phyloP scores from a whole-genome alignment of 2,888 invertebrate genomes.

The Cylindroiulus punctatus region DNA sequence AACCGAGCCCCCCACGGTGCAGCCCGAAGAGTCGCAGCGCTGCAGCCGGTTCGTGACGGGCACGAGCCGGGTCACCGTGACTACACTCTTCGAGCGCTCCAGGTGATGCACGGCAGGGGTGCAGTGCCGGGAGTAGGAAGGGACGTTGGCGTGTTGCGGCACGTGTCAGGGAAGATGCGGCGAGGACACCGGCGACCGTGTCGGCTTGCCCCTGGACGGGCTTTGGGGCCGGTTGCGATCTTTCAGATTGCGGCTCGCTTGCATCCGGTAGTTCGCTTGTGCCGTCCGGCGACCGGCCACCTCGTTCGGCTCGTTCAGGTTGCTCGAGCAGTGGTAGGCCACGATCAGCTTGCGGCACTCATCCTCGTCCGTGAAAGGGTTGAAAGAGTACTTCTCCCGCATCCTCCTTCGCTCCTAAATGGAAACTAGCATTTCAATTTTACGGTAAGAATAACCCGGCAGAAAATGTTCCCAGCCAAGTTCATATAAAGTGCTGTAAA shows the following conservation, averaged over 20 bases:
- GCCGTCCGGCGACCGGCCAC: background rate
- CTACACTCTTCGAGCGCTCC: conserved; percentile 48
- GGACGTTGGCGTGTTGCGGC: conserved; percentile 53
- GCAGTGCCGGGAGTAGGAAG: background rate
- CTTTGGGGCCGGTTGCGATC: conserved; percentile 28
- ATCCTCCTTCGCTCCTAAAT: conserved; percentile 83
- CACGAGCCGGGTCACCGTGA: conserved; percentile 38
- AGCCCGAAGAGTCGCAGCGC: conserved; percentile 52
- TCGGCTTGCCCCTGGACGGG: background rate
- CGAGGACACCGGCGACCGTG: background rate
- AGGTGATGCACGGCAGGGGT: conserved; percentile 6
- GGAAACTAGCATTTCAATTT: conserved; percentile 59
- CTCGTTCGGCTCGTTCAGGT: conserved; percentile 55
- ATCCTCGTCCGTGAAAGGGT: conserved; percentile 78
- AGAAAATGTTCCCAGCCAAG: no score
- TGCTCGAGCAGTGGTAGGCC: conserved; percentile 74
- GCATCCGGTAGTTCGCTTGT: conserved; percentile 52
- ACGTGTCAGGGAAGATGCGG: conserved; percentile 54
- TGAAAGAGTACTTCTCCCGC: conserved; percentile 84
- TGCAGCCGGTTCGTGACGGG: background rate
- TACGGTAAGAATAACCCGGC: background rate
- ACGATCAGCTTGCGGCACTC: conserved; percentile 82
- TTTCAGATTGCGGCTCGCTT: conserved; percentile 45
- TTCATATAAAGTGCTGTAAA: no score
- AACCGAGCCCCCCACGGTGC: conserved; percentile 42